These are phyloP conservation scores for Zalophus californianus DNA, from an alignment of 2,797 vertebrate genomes.

Conservation along the genomic window DNA sequence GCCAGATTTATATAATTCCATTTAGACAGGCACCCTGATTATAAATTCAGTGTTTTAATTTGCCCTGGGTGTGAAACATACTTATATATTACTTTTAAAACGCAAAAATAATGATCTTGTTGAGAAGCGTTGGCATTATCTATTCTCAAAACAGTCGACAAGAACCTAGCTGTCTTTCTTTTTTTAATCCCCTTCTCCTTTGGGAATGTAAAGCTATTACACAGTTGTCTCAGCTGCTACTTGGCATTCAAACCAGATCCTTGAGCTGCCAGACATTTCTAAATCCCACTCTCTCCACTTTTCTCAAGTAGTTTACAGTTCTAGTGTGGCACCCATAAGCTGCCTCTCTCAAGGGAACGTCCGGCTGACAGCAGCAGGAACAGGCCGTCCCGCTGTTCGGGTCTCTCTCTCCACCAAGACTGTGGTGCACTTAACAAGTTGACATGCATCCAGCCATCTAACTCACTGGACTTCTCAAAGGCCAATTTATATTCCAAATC, in stretches of 20 bases:
- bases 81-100: slow-evolving; percentile 41
- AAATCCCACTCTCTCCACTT: slow-evolving; percentile 37
- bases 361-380: background rate
- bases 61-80: background rate
- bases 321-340: slow-evolving; percentile 44
- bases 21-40: slow-evolving; percentile 1
- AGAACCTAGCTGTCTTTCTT: background rate
- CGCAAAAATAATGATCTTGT: background rate
- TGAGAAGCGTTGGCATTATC: slow-evolving; percentile 33
- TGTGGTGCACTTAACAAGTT: background rate
- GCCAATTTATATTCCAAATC: slow-evolving; percentile 41
- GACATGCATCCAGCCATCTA: slow-evolving; percentile 67
- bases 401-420: slow-evolving; percentile 3
- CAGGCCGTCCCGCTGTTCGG: slow-evolving; percentile 25
- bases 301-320: slow-evolving; percentile 58
- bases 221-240: slow-evolving; percentile 79
- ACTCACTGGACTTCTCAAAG: slow-evolving; percentile 18
- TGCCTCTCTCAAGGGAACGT: background rate
- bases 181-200: background rate
- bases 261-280: slow-evolving; percentile 66
- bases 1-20: slow-evolving; percentile 27
- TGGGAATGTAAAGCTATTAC: slow-evolving; percentile 67
- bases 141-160: background rate
- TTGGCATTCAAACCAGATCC: slow-evolving; percentile 66
- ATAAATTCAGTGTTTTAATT: slow-evolving; percentile 49